These are phyloP conservation scores for Phataginus tetradactyla DNA, from an alignment of 2,797 vertebrate genomes.

Conservation along the genomic window DNA sequence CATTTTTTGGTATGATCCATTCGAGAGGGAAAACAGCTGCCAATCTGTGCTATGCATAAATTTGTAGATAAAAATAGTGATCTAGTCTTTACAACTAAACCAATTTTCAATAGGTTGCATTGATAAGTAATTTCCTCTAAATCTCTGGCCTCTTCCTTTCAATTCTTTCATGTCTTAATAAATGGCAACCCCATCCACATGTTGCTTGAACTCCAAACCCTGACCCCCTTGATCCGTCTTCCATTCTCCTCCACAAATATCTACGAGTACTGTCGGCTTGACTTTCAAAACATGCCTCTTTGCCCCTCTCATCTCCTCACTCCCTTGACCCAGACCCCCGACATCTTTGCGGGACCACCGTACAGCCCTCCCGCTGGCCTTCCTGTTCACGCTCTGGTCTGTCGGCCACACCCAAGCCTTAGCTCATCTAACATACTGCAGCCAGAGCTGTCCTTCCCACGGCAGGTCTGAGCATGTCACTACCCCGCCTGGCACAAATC, in stretches of 20 bases:
- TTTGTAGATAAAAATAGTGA: background rate
- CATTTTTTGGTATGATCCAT: background rate
- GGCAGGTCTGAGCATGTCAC: background rate
- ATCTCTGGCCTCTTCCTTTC: background rate
- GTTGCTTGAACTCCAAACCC: background rate
- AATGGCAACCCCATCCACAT: background rate
- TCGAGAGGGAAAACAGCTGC: background rate
- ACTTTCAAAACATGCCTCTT: background rate
- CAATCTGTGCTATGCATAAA: background rate
- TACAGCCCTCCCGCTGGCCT: background rate
- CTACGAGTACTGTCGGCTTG: background rate
- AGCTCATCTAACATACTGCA: background rate
- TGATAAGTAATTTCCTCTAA: background rate
- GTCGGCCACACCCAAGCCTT: background rate
- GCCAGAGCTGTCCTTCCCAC: background rate
- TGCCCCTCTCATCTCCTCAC: background rate
- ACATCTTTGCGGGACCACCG: background rate
- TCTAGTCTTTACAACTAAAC: background rate
- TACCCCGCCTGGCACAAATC: background rate
- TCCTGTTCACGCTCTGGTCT: background rate
- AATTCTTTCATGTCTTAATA: background rate
- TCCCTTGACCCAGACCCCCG: background rate
- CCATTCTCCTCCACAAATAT: background rate
- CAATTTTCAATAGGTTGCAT: background rate
- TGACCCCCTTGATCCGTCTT: background rate